Evolutionary conservation across 2,113 vertebrate species (phyloP).

Genomic region (Hippoglossus stenolepis): DNA sequence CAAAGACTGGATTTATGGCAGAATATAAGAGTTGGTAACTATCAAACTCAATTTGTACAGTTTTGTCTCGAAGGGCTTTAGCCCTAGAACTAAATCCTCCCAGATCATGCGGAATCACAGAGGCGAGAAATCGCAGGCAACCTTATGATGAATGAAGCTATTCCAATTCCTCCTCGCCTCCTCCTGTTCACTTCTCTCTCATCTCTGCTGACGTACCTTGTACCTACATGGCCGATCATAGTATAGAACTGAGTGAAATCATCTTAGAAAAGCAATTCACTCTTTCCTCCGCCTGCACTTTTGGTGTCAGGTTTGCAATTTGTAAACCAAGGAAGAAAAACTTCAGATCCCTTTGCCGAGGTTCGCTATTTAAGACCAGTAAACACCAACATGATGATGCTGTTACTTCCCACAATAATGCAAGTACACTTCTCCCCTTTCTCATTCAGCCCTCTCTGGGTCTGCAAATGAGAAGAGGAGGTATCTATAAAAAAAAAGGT

Average conservation of each 20-base stretch:
- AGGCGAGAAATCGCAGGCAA: constrained; percentile 65
- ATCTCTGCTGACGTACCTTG: constrained; percentile 64
- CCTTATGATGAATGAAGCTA: constrained; percentile 79
- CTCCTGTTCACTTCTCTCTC: constrained; percentile 56
- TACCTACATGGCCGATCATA: constrained; percentile 62
- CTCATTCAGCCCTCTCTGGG: constrained; percentile 54
- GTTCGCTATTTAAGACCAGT: constrained; percentile 64
- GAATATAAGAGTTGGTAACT: constrained; percentile 62
- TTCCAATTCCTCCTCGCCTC: constrained; percentile 66
- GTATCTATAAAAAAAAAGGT: constrained; percentile 58
- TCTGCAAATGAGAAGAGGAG: constrained; percentile 55
- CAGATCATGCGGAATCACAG: constrained; percentile 76
- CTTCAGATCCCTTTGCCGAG: constrained; percentile 25
- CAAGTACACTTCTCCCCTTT: constrained; percentile 42
- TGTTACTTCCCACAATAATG: constrained; percentile 31
- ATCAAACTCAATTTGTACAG: constrained; percentile 75
- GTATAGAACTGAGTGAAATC: constrained; percentile 54
- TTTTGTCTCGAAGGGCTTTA: constrained; percentile 70
- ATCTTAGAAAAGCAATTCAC: constrained; percentile 62
- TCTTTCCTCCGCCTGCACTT: constrained; percentile 46
- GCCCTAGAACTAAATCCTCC: constrained; percentile 72
- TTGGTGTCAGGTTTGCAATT: constrained; percentile 57
- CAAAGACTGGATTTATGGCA: constrained; percentile 45
- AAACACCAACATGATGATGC: constrained; percentile 54
- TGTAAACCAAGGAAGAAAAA: constrained; percentile 59